These are phyloP conservation scores for Endotricha flammealis DNA, from an alignment of 2,888 invertebrate species.

Conservation along the genomic window DNA sequence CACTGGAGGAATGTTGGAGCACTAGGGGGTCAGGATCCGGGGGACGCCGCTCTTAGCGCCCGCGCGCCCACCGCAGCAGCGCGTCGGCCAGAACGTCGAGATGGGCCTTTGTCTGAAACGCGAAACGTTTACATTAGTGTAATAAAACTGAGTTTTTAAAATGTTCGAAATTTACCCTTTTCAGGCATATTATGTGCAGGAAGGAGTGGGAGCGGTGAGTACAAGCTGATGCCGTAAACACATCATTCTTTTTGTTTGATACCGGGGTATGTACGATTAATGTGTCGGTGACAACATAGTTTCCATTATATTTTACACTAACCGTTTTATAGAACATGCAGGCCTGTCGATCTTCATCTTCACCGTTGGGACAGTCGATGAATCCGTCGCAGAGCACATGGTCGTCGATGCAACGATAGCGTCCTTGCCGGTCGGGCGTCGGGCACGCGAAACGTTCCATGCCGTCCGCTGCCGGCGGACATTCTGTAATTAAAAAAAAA, in stretches of 20 bases:
- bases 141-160: conserved; percentile 7
- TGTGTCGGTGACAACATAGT: too few species aligned
- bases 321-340: conserved; percentile 99
- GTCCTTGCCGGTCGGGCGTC: conserved; percentile 92
- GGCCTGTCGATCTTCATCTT: conserved; percentile 94
- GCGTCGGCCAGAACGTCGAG: conserved; percentile 96
- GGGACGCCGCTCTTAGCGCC: conserved; percentile 82
- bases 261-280: too few species aligned
- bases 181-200: too few species aligned
- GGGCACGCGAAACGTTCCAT: conserved; percentile 97
- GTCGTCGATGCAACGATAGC: conserved; percentile 97
- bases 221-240: too few species aligned
- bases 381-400: conserved; percentile 96
- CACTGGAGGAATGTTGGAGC: conserved; percentile 51
- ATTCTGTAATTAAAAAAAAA: conserved; percentile 81
- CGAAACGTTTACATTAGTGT: conserved; percentile 10
- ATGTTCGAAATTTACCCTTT: too few species aligned
- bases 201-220: too few species aligned
- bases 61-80: conserved; percentile 94
- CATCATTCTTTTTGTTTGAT: too few species aligned
- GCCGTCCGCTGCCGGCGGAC: conserved; percentile 93
- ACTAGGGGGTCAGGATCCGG: conserved; percentile 42
- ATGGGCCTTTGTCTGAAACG: conserved; percentile 94
- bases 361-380: conserved; percentile 94
- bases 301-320: too few species aligned